A percentile compares a stretch with the other conserved stretches of the same genome.
Evolutionary conservation across 2,888 invertebrate species (phyloP).

Genomic region (Ophion costatus): DNA sequence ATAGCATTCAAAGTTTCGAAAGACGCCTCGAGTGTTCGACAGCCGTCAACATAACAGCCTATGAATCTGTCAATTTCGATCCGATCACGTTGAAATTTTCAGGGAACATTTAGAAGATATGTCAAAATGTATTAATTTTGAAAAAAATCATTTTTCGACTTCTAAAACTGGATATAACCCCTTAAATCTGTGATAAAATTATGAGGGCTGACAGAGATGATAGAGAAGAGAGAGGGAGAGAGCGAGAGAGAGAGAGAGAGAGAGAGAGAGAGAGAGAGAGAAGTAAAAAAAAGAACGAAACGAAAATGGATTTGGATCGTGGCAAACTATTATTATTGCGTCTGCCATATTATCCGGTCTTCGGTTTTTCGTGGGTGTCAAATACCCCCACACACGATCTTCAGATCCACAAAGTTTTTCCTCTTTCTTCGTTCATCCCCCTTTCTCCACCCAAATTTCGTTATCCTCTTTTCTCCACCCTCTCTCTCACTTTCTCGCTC

Average conservation of each 20-base stretch:
- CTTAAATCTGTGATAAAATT: background rate
- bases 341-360: constrained; percentile 60
- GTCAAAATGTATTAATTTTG: too few relatives aligned
- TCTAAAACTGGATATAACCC: background rate
- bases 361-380: constrained; percentile 30
- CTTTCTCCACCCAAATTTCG: constrained; percentile 19
- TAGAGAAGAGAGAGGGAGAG: constrained; percentile 1
- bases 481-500: constrained; percentile 1
- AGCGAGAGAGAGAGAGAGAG: constrained; percentile 9
- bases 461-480: background rate
- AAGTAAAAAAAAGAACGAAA: background rate
- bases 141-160: too few relatives aligned
- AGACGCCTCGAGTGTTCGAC: too few relatives aligned
- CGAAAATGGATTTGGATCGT: constrained; percentile 43
- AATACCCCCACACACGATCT: constrained; percentile 28
- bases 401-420: constrained; percentile 37
- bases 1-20: too few relatives aligned
- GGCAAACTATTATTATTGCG: constrained; percentile 57
- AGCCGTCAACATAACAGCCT: too few relatives aligned
- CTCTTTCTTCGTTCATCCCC: constrained; percentile 18
- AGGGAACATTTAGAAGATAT: too few relatives aligned
- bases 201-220: background rate
- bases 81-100: too few relatives aligned
- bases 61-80: too few relatives aligned
- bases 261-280: background rate